Evolutionary conservation across 2,888 invertebrate genomes (phyloP), one percentile per base, ranked within the genome.

Genomic region (Eupithecia abbreviata): DNA sequence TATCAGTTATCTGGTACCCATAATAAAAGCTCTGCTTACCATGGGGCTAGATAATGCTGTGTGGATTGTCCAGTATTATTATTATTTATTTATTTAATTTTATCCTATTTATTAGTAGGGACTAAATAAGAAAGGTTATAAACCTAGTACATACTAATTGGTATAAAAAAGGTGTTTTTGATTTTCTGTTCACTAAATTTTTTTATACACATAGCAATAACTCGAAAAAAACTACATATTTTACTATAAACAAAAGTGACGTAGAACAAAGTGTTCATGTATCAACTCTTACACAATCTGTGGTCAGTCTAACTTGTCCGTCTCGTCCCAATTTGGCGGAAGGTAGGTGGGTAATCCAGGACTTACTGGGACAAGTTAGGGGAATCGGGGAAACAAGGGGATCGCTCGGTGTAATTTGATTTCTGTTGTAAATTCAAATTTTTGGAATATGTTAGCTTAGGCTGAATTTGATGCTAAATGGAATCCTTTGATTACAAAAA

Each of bases 301-400:
- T 62, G 62, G 4, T 12, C 62, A 30, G 62, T 30, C 62, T 30
- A 30, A 62, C 62, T 62, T 12, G 30, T 58, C 18, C 58, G 58
- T 62, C 30, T 30, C 12, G 12, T 62, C 62, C 62, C 62, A 30
- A 62, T 62, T 62, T 62, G 30, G 62, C 4, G 3, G 62, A 62
- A 58, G 62, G 62, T 62, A 62, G 30, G 62, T 30, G 30, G 62
- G 62, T 62, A 62, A 62, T 62, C 62, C 62, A 62, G 62, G 62
- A n/a, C 10, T 62, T 62, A 62, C 30, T 18, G 10, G 18, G 30
- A 62, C 62, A 62, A 62, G 62, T 18, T 62, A 18, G 62, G 62
- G 62, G 3, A n/a, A 58, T 62, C 30, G 3, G 62, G 62, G 30
- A 62, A 62, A 62, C 62, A 62, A 58, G 62, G 58, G 9, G 58